A percentile compares a stretch with the other conserved stretches of the same genome.
These are phyloP conservation scores for Mythimna impura DNA, from an alignment of 2,888 invertebrate species.

Conservation along the genomic window DNA sequence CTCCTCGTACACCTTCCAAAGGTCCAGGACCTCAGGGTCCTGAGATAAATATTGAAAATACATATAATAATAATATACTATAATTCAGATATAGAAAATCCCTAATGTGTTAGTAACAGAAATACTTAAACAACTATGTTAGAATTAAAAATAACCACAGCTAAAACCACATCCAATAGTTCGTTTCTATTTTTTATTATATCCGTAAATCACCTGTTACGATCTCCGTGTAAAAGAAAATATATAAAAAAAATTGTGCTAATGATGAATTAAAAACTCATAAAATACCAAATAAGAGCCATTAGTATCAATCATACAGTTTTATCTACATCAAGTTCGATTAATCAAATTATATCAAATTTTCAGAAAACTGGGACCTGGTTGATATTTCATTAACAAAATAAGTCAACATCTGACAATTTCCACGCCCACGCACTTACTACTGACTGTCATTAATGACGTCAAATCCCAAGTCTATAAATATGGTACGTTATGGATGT, in stretches of 20 bases:
- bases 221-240: no score
- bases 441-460: slow-evolving; percentile 23
- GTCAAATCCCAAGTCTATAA: slow-evolving; percentile 17
- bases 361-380: slow-evolving; percentile 6
- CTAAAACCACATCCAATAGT: no score
- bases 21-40: no score
- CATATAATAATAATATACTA: no score
- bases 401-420: slow-evolving; percentile 29
- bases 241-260: not conserved
- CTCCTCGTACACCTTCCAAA: no score
- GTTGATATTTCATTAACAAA: slow-evolving; percentile 13
- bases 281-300: not conserved
- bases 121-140: no score
- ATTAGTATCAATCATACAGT: not conserved
- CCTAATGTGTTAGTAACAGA: no score
- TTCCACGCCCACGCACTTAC: slow-evolving; percentile 43
- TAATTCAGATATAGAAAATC: no score
- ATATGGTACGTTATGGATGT: slow-evolving; percentile 19
- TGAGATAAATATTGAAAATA: no score
- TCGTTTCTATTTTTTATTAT: no score
- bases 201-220: no score
- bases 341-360: slow-evolving; percentile 11
- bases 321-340: not conserved
- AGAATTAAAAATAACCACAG: no score
- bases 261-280: not conserved